A percentile compares a stretch with the other conserved stretches of the same genome.
These are phyloP conservation scores for Hystrix brachyura DNA, from an alignment of 2,113 vertebrate genomes.

Conservation along the genomic window DNA sequence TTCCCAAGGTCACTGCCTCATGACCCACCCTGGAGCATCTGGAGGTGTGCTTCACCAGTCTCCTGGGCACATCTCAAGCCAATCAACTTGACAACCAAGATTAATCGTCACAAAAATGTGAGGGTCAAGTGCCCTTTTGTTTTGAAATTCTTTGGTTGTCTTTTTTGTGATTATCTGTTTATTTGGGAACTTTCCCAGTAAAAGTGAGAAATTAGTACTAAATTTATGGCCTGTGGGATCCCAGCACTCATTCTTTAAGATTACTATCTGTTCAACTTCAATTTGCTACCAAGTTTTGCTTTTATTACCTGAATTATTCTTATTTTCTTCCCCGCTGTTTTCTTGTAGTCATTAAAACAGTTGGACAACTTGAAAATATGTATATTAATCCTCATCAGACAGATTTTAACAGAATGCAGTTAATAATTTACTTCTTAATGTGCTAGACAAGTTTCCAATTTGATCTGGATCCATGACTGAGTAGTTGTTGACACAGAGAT, in stretches of 20 bases:
- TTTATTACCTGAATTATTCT: constrained; percentile 3
- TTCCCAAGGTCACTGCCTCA: not conserved
- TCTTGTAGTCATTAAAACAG: constrained; percentile 23
- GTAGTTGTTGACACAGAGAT: not conserved
- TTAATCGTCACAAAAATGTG: not conserved
- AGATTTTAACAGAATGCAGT: constrained; percentile 51
- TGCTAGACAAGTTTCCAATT: constrained; percentile 24
- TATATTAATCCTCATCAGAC: not conserved
- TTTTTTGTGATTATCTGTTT: not conserved
- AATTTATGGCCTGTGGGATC: not conserved
- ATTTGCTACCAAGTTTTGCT: not conserved
- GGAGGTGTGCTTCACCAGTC: not conserved
- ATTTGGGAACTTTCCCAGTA: not conserved
- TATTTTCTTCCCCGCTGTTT: constrained; percentile 41
- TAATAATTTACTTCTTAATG: not conserved
- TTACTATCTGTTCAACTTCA: not conserved
- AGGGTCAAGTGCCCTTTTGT: not conserved
- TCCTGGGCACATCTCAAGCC: not conserved
- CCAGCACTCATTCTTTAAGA: not conserved
- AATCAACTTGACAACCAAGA: not conserved
- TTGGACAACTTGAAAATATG: not conserved
- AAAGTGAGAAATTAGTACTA: not conserved
- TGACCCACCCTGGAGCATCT: too few relatives aligned
- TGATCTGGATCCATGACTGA: not conserved
- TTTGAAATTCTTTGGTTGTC: not conserved